phyloP scores from a whole-genome alignment of 2,888 invertebrate species.

The Sialis fuliginosa region DNA sequence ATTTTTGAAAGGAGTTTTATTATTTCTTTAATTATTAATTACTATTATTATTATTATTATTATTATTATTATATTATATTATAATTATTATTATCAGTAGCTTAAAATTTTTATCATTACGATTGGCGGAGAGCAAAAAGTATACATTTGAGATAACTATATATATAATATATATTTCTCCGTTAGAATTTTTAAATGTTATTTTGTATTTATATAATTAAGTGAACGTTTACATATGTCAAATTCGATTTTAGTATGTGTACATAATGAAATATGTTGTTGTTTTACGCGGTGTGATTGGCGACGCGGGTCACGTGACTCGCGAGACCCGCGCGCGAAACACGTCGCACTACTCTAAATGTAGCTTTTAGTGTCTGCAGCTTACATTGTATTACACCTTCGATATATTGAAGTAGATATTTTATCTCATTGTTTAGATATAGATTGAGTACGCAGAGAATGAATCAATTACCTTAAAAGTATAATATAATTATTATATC shows the following conservation, averaged over 20 bases:
- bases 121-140: conserved; percentile 9
- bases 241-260: background rate
- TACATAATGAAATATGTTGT: background rate
- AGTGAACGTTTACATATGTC: background rate
- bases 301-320: background rate
- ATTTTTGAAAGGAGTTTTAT: background rate
- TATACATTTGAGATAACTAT: conserved; percentile 12
- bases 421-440: conserved; percentile 3
- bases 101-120: conserved; percentile 9
- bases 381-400: conserved; percentile 3
- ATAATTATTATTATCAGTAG: too few species aligned
- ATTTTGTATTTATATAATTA: background rate
- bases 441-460: conserved; percentile 1
- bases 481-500: conserved; percentile 20
- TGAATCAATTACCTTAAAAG: background rate
- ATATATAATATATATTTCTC: conserved; percentile 6
- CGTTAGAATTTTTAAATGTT: background rate
- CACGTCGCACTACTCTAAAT: background rate
- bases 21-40: conserved; percentile 14
- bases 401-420: conserved; percentile 1
- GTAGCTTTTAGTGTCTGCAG: conserved; percentile 5
- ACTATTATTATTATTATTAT: background rate
- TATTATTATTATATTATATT: too few species aligned
- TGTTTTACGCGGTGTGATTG: background rate
- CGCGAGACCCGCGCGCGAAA: background rate